A percentile compares a stretch with the other conserved stretches of the same genome.
These are phyloP conservation scores for Neopelma chrysocephalum DNA, from an alignment of 2,797 vertebrate genomes.

Conservation along the genomic window DNA sequence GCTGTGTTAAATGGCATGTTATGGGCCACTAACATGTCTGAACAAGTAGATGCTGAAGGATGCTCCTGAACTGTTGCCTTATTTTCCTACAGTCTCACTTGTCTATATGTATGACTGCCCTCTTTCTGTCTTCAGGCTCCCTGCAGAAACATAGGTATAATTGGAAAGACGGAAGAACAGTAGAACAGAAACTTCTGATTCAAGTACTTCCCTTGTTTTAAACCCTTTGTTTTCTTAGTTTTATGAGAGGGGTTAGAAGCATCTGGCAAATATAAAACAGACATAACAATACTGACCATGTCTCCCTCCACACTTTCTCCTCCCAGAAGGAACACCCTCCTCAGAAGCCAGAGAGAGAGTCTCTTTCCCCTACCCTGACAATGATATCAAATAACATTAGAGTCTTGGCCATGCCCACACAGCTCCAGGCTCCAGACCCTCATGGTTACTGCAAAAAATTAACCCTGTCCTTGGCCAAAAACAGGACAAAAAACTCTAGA, in stretches of 20 bases:
- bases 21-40: background rate
- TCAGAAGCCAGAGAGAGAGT: background rate
- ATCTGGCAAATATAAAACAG: background rate
- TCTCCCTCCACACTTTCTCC: rapidly evolving
- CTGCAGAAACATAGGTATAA: background rate
- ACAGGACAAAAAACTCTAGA: background rate
- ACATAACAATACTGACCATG: background rate
- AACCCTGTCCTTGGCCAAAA: background rate
- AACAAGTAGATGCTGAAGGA: background rate
- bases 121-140: background rate
- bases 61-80: background rate
- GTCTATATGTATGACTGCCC: background rate
- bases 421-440: background rate
- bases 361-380: no score
- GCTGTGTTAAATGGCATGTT: background rate
- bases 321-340: background rate
- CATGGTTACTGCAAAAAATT: background rate
- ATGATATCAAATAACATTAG: background rate
- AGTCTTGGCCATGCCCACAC: background rate
- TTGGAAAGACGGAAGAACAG: background rate
- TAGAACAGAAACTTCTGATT: background rate
- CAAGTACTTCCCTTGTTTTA: background rate
- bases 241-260: background rate
- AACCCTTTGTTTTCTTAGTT: background rate
- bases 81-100: background rate